Conservation (phyloP, 2,113 vertebrate genomes). For the Sus scrofa region DNA sequence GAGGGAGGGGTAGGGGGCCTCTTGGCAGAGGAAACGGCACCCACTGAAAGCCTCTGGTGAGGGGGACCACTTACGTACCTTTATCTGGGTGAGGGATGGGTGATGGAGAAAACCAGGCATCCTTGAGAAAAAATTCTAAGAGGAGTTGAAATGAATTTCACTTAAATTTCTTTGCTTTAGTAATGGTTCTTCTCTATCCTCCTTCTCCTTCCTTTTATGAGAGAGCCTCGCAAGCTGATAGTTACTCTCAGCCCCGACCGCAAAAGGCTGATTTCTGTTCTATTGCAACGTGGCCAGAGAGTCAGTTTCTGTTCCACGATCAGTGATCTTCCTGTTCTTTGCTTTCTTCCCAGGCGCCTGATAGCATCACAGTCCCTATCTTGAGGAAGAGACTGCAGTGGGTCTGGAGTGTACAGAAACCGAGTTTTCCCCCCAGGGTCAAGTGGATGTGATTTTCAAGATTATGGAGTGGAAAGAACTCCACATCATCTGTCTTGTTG, state of each 20-base stretch:
- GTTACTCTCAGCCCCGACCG: fast-evolving
- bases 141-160: not conserved
- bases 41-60: not conserved
- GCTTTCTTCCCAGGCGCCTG: not conserved
- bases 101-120: not conserved
- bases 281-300: not conserved
- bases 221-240: not conserved
- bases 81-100: not conserved
- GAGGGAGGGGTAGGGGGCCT: not conserved
- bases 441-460: not conserved
- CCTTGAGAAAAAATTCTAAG: not conserved
- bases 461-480: not conserved
- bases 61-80: not conserved
- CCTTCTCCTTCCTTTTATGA: not conserved
- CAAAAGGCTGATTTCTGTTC: not conserved
- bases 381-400: not conserved
- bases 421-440: not conserved
- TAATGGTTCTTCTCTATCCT: not conserved
- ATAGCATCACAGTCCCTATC: not conserved
- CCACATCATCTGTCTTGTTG: not conserved
- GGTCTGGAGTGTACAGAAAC: too few relatives aligned
- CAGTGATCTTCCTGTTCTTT: not conserved
- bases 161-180: not conserved
- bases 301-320: not conserved
- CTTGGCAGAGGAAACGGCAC: not conserved